Percentiles rank a stretch among this genome's conserved stretches.
Evolutionary conservation across 1,140 invertebrate genomes (phyloP).

Genomic region (Prorops nasuta): DNA sequence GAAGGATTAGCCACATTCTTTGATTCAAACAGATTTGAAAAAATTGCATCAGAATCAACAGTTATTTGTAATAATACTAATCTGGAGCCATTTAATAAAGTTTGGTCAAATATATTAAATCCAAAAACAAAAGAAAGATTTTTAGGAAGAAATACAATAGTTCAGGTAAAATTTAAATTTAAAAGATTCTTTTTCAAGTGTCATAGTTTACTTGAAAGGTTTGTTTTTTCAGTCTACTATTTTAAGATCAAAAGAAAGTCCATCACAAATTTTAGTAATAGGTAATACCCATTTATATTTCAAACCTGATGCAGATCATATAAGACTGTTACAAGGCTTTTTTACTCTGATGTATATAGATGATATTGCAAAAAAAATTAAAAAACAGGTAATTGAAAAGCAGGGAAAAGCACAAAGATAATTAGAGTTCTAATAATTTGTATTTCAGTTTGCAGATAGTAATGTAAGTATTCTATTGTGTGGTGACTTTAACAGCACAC

Average conservation of each 20-base stretch:
- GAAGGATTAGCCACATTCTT: conserved; percentile 85
- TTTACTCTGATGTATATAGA: conserved; percentile 63
- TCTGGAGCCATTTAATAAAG: conserved; percentile 57
- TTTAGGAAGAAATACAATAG: conserved; percentile 63
- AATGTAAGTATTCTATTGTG: conserved; percentile 69
- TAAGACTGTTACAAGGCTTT: conserved; percentile 76
- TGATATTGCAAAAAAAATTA: conserved; percentile 51
- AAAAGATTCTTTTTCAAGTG: not conserved
- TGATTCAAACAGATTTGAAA: conserved; percentile 62
- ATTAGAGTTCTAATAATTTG: conserved; percentile 16
- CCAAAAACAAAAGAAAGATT: conserved; percentile 62
- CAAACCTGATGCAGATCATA: conserved; percentile 83
- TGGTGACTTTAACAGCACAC: conserved; percentile 86
- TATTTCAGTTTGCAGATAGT: conserved; percentile 58
- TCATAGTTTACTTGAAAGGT: conserved; percentile 4
- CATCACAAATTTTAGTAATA: conserved; percentile 66
- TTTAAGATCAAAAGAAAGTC: conserved; percentile 63
- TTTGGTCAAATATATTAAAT: conserved; percentile 67
- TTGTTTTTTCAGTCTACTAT: conserved; percentile 56
- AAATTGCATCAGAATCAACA: conserved; percentile 31
- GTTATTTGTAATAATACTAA: conserved; percentile 63
- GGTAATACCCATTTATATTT: conserved; percentile 93
- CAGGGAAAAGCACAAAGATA: not conserved
- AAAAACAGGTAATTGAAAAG: conserved; percentile 51
- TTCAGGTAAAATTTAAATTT: conserved; percentile 44